Percentiles rank a stretch among this genome's conserved stretches.
Evolutionary conservation across 2,797 vertebrate genomes (phyloP).

Genomic region (Poecilia picta): DNA sequence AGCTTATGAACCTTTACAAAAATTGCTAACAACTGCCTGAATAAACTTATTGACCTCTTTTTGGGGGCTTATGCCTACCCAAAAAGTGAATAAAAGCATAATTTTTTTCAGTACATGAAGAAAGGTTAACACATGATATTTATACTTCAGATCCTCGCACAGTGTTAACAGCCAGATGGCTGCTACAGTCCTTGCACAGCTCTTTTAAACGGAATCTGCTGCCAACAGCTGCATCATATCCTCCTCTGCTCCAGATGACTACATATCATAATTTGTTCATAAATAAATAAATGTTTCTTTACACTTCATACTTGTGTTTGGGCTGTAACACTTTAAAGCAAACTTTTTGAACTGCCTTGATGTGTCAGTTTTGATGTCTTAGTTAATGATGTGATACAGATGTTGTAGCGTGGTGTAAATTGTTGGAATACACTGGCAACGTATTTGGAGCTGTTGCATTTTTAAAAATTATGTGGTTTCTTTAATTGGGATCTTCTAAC

Average conservation of each 20-base stretch:
- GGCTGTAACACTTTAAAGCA: slow-evolving; percentile 72
- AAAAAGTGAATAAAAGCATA: slow-evolving; percentile 12
- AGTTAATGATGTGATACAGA: slow-evolving; percentile 80
- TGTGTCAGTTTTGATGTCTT: slow-evolving; percentile 80
- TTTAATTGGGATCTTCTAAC: background rate
- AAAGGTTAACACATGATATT: slow-evolving; percentile 37
- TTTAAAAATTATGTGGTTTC: background rate
- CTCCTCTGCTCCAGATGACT: slow-evolving; percentile 62
- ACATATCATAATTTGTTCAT: slow-evolving; percentile 54
- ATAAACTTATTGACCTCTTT: slow-evolving; percentile 14
- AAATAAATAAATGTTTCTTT: slow-evolving; percentile 62
- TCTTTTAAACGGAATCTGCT: slow-evolving; percentile 70
- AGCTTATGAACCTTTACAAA: background rate
- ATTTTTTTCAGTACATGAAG: slow-evolving; percentile 10
- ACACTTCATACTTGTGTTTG: slow-evolving; percentile 33
- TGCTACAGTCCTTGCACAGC: slow-evolving; percentile 61
- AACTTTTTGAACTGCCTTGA: slow-evolving; percentile 74
- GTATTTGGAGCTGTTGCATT: background rate
- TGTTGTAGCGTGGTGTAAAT: slow-evolving; percentile 56
- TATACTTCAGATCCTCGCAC: slow-evolving; percentile 58
- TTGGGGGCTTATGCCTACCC: background rate
- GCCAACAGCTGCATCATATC: slow-evolving; percentile 70
- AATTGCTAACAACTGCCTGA: background rate
- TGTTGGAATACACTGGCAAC: background rate
- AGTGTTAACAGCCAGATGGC: slow-evolving; percentile 70